phyloP scores from a whole-genome alignment of 37 sponge, comb jelly and placozoan genomes.

The Hexactinellida sp. region DNA sequence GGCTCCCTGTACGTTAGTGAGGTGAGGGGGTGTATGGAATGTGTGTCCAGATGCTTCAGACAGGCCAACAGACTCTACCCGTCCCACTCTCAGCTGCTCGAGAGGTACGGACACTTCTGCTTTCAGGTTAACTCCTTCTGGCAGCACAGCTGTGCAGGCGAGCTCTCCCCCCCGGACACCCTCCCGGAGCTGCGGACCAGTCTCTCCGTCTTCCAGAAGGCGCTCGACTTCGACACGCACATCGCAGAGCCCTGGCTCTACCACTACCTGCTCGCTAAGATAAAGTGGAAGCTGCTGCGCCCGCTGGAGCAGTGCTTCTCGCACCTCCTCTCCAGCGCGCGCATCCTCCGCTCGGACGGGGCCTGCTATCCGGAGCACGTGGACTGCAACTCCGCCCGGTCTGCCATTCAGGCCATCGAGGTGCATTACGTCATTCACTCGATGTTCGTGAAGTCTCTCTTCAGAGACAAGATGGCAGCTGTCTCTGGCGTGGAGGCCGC shows the following conservation, averaged over 20 bases:
- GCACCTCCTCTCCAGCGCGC: background rate
- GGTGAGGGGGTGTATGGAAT: background rate
- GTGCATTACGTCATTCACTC: background rate
- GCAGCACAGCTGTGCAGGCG: background rate
- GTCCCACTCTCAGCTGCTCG: background rate
- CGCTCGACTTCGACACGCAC: background rate
- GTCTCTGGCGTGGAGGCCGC: background rate
- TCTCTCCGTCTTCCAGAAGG: background rate
- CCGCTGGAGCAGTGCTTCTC: background rate
- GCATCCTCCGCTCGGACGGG: background rate
- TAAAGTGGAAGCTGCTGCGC: background rate
- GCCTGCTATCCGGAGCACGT: background rate
- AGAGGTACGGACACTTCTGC: slow-evolving; percentile 14
- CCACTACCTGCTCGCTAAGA: slow-evolving; percentile 2
- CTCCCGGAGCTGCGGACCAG: background rate
- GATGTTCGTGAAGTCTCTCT: background rate
- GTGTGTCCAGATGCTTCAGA: background rate
- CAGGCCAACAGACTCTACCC: background rate
- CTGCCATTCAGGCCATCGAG: background rate
- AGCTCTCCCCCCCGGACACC: background rate
- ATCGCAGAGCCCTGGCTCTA: slow-evolving; percentile 8
- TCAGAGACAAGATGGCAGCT: background rate
- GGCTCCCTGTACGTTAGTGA: background rate
- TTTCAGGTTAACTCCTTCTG: slow-evolving; percentile 1
- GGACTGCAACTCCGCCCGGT: background rate